Evolutionary conservation across 1,140 invertebrate genomes (phyloP), one percentile per base, ranked within the genome.

Genomic region (Drosophila kanapiae): DNA sequence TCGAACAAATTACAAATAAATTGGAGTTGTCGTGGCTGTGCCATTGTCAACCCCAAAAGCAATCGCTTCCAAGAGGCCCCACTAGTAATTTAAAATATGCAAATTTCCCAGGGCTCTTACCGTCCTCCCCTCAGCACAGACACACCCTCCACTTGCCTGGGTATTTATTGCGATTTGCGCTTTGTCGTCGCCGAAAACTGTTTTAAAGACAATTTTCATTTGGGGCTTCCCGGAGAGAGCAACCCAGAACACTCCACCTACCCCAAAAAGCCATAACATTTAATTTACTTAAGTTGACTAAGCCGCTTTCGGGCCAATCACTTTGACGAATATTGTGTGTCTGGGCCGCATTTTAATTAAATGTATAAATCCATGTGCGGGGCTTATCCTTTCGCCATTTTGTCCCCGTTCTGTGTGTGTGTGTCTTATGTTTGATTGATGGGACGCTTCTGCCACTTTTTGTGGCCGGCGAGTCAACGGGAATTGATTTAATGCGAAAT

Each of bases 1-100:
- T 90, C 82, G 69, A 90, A 90, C 85, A 90, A 90, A 90, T 91
- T 91, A 80, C 85, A 90, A 91, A 90, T 90, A 90, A 90, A 90
- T 90, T 90, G 85, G 86, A 85, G 84, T 84, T 87, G 83, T 88
- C 80, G 82, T 75, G 71, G 58, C 79, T 54, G 67, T 47, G 63
- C 76, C 63, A 82, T 82, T 79, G 83, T 82, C 83, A 86, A 82
- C 83, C 83, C 83, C 56, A 75, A 56, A 69, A 48, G 51, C 68
- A 72, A 72, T 72, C 45, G 56, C 48, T 35, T 49, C 70, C 60
- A 45, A 69, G 78, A 67, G 82, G 65, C 71, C 71, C 83, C 83
- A 78, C 84, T 80, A 87, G 84, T 83, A 88, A 88, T 87, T 90
- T 88, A 69, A 88, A 90, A 88, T 88, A 88, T 88, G 85, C 75